Conservation (phyloP, 2,797 vertebrate species). For the Tadarida brasiliensis region DNA sequence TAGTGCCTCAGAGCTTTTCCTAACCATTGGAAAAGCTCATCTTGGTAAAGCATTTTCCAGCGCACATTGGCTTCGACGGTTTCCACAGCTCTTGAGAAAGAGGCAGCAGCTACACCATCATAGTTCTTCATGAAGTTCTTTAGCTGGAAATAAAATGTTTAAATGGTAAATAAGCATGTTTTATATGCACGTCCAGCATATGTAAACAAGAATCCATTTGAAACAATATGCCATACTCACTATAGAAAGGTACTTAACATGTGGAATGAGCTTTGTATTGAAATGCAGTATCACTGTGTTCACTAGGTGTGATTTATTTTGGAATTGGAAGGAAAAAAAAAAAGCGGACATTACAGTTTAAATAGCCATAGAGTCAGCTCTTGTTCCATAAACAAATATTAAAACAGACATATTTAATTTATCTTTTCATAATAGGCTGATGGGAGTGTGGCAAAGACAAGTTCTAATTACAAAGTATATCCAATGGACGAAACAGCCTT, state of each 20-base stretch:
- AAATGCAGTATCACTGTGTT: conserved; percentile 68
- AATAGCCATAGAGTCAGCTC: conserved; percentile 70
- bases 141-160: conserved; percentile 89
- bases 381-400: conserved; percentile 61
- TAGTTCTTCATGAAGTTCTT: conserved; percentile 95
- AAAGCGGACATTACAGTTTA: conserved; percentile 2
- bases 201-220: conserved; percentile 2
- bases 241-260: not conserved
- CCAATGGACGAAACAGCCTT: conserved; percentile 38
- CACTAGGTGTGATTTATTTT: conserved; percentile 75
- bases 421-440: conserved; percentile 66
- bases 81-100: conserved; percentile 94
- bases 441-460: not conserved
- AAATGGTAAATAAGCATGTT: conserved; percentile 4
- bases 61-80: conserved; percentile 96
- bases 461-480: not conserved
- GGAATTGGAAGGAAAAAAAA: conserved; percentile 66
- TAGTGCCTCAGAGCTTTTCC: conserved; percentile 90
- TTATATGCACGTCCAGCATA: not conserved
- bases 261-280: conserved; percentile 56
- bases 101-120: conserved; percentile 91
- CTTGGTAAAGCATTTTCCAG: conserved; percentile 95
- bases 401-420: conserved; percentile 65
- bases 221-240: not conserved
- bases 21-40: conserved; percentile 97